Evolutionary conservation across 2,888 invertebrate species (phyloP).

Genomic region (Pristionchus fissidentatus): DNA sequence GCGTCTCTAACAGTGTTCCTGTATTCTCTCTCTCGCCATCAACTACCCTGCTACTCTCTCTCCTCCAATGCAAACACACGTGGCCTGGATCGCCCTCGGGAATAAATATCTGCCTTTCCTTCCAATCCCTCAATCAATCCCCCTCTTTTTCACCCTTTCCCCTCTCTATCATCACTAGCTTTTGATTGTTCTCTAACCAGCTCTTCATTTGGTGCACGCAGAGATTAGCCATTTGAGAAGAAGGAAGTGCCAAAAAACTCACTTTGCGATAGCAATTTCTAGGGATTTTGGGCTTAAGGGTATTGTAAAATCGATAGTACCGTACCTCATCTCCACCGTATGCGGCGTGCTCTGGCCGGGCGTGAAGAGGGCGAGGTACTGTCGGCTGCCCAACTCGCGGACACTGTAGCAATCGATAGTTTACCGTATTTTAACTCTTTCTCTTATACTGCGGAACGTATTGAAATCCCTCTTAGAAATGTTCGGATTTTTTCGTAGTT

Average conservation of each 20-base stretch:
- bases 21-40: conserved; percentile 39
- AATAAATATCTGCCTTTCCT: conserved; percentile 11
- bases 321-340: conserved; percentile 93
- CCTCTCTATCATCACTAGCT: conserved; percentile 1
- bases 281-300: not conserved
- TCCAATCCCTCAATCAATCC: conserved; percentile 1
- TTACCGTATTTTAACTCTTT: not conserved
- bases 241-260: not conserved
- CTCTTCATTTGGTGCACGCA: not conserved
- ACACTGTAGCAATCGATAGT: conserved; percentile 83
- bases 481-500: too few species aligned
- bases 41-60: not conserved
- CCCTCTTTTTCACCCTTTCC: conserved; percentile 53
- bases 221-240: too few species aligned
- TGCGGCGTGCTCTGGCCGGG: conserved; percentile 87
- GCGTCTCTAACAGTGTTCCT: conserved; percentile 35
- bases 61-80: conserved; percentile 19
- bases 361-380: conserved; percentile 89
- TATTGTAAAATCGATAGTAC: conserved; percentile 77
- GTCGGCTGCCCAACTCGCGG: conserved; percentile 88
- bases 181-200: not conserved
- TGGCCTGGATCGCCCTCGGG: not conserved
- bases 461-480: not conserved
- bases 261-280: too few species aligned
- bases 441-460: not conserved